A percentile compares a stretch with the other conserved stretches of the same genome.
Evolutionary conservation across 1,140 invertebrate genomes (phyloP).

Genomic region (Antheraea pernyi): DNA sequence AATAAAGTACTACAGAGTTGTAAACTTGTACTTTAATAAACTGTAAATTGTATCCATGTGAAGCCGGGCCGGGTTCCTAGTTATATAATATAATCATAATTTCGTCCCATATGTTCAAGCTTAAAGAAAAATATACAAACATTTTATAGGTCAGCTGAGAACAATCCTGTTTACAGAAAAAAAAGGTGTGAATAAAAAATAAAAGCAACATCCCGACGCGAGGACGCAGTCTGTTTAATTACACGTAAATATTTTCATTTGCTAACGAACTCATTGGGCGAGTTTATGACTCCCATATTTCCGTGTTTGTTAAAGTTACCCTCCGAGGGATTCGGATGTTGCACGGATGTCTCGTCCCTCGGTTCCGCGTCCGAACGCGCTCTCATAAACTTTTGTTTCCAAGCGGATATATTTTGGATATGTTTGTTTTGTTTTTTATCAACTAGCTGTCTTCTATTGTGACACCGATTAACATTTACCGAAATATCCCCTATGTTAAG

Average conservation of each 20-base stretch:
- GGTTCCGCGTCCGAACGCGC: too few species aligned
- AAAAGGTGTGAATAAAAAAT: conserved; percentile 1
- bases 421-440: background rate
- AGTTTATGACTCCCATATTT: conserved; percentile 50
- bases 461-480: background rate
- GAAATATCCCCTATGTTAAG: too few species aligned
- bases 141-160: background rate
- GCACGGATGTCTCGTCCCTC: background rate
- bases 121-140: background rate
- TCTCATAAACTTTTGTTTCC: conserved; percentile 2
- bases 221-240: conserved; percentile 4
- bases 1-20: too few species aligned
- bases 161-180: conserved; percentile 4
- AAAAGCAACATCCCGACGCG: background rate
- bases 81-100: background rate
- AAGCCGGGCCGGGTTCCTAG: too few species aligned
- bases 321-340: conserved; percentile 18
- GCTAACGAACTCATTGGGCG: conserved; percentile 45
- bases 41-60: too few species aligned
- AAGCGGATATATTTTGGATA: background rate
- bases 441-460: background rate
- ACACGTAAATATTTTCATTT: conserved; percentile 36
- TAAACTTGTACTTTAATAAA: too few species aligned
- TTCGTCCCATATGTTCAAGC: background rate
- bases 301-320: conserved; percentile 45